phyloP scores from a whole-genome alignment of 2,888 invertebrate genomes.

The Mesopsocus fuscifrons region DNA sequence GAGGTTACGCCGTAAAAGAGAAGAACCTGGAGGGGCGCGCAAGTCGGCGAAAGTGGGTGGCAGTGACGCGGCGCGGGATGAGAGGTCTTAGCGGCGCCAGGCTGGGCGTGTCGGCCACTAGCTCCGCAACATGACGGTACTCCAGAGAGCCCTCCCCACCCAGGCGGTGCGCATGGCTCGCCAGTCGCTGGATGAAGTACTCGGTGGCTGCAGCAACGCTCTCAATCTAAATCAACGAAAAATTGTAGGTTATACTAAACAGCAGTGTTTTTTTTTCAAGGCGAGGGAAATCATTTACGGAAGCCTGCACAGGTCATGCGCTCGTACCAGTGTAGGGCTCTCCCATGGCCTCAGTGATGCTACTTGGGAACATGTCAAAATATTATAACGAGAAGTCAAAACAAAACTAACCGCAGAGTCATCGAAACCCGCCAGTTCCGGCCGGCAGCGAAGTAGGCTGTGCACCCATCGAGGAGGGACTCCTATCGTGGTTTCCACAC shows the following conservation, averaged over 20 bases:
- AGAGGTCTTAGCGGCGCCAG: not conserved
- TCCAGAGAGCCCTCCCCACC: not conserved
- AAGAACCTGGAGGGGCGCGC: not conserved
- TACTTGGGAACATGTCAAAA: too few species aligned
- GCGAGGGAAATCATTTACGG: too few species aligned
- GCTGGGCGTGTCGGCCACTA: not conserved
- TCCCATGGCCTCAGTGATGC: too few species aligned
- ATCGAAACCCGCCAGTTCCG: not conserved
- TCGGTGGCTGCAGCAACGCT: conserved; percentile 2
- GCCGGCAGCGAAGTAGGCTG: not conserved
- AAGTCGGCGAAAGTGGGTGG: not conserved
- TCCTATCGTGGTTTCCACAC: not conserved
- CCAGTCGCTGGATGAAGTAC: not conserved
- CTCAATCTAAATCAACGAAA: not conserved
- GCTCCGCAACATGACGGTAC: not conserved
- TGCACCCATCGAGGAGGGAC: not conserved
- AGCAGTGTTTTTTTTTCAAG: too few species aligned
- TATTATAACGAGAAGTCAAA: too few species aligned
- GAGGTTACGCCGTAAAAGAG: not conserved
- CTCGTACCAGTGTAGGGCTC: too few species aligned
- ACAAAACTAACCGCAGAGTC: not conserved
- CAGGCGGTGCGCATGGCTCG: not conserved
- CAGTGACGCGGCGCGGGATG: not conserved
- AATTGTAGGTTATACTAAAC: too few species aligned
- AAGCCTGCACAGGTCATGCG: too few species aligned